Evolutionary conservation across 2,888 invertebrate genomes (phyloP).

Genomic region (Hydroisotoma schaefferi): DNA sequence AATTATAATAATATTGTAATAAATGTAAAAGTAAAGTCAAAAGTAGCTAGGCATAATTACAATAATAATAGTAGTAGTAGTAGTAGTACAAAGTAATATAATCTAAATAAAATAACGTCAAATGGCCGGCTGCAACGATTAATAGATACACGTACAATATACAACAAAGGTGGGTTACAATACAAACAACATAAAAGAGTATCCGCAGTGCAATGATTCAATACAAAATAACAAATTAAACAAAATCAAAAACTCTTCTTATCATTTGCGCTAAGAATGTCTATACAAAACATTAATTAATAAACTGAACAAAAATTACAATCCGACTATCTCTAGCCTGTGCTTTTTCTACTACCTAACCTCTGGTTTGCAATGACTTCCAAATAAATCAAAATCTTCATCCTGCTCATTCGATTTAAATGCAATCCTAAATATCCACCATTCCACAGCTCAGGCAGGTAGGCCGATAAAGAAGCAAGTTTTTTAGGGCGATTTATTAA

Average conservation of each 20-base stretch:
- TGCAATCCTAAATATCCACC: too few species aligned
- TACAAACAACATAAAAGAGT: background rate
- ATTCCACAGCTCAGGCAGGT: too few species aligned
- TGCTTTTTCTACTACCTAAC: background rate
- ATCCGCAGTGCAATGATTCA: background rate
- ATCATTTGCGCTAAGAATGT: background rate
- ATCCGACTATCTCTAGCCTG: background rate
- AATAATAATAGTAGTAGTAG: too few species aligned
- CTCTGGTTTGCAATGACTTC: too few species aligned
- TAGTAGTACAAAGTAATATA: too few species aligned
- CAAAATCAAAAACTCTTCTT: background rate
- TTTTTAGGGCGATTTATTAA: too few species aligned
- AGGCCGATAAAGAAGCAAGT: too few species aligned
- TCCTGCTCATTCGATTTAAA: too few species aligned
- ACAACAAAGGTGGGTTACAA: background rate
- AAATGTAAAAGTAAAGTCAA: background rate
- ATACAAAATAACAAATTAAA: conserved; percentile 4
- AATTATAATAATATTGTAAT: background rate
- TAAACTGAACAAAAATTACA: background rate
- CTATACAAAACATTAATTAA: background rate
- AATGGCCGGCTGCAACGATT: conserved; percentile 3
- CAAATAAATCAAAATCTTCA: too few species aligned
- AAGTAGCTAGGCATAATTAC: too few species aligned
- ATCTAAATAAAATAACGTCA: too few species aligned
- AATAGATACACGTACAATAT: background rate